Evolutionary conservation across 2,113 vertebrate genomes (phyloP), one percentile per base, ranked within the genome.

Genomic region (Microcebus griseorufus): DNA sequence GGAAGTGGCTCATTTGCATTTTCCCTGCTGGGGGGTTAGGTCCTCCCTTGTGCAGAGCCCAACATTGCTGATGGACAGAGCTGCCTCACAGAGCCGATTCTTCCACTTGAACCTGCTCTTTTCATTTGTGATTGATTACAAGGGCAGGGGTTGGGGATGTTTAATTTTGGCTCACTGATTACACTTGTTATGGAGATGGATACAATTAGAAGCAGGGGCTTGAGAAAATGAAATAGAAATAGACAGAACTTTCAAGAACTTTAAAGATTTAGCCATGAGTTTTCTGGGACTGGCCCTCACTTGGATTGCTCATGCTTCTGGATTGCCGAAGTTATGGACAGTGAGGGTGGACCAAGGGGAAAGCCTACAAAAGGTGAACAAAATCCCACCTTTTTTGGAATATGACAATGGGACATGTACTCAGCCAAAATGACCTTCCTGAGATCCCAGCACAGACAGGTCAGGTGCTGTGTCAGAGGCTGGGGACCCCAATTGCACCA

Each of bases 111-210:
- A 93, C 7, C 48, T 13, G 23, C 75, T 73, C 2, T 96, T 97
- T 97, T 93, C 73, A 79, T 16, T 97, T 97, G 76, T 98, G 96
- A 97, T 75, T 97, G 97, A 98, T 93, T 95, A 72, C 82, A 98
- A 98, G 90, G 81, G 64, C 93, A 97, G 90, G 97, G 92, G 94
- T 98, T 95, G 88, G 62, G 94, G 81, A 98, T 98, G 87, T 98
- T 98, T 98, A 90, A 98, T 97, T 98, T 98, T 93, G 97, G 73
- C 42, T 97, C 96, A 72, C 95, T 98, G 97, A 97, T 98, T 97
- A 96, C 23, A 96, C 88, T 97, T 94, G 62, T 94, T 96, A 95
- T 73, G 39, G 93, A 98, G 95, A 98, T 94, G 53, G 95, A 88
- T 53, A 96, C 83, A 64, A 95, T 96, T 95, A 96, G 94, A 98